These are phyloP conservation scores for Bembecia ichneumoniformis DNA, from an alignment of 2,888 invertebrate species.

Conservation along the genomic window DNA sequence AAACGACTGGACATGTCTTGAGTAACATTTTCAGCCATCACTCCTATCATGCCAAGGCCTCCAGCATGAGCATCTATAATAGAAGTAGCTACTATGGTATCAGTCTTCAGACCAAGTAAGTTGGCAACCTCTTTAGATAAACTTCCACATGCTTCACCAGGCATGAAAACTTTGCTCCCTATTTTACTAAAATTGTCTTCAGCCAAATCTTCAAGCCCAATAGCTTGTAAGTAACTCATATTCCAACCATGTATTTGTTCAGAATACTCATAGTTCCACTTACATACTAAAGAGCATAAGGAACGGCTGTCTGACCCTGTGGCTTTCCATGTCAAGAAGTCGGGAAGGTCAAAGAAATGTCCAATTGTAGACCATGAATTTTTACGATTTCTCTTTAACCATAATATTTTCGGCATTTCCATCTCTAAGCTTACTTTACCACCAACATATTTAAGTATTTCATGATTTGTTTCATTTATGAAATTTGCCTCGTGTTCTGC, in stretches of 20 bases:
- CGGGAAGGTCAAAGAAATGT: conserved; percentile 91
- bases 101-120: conserved; percentile 77
- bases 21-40: conserved; percentile 59
- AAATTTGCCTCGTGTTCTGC: conserved; percentile 83
- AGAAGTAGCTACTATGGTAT: conserved; percentile 88
- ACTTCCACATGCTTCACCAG: conserved; percentile 81
- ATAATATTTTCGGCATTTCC: conserved; percentile 94
- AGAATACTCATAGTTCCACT: conserved; percentile 90
- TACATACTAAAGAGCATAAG: conserved; percentile 92
- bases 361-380: conserved; percentile 79
- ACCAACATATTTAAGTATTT: conserved; percentile 87
- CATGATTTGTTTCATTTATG: conserved; percentile 84
- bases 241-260: conserved; percentile 79
- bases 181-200: conserved; percentile 78
- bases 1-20: conserved; percentile 47
- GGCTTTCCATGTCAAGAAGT: conserved; percentile 94
- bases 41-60: conserved; percentile 88
- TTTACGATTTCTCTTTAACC: conserved; percentile 85
- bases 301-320: conserved; percentile 85
- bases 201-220: conserved; percentile 83
- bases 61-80: conserved; percentile 98
- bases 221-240: conserved; percentile 76
- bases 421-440: conserved; percentile 96
- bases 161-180: conserved; percentile 77
- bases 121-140: conserved; percentile 76